Evolutionary conservation across 2,888 invertebrate genomes (phyloP), one percentile per base, ranked within the genome.

Genomic region (Limnephilus rhombicus): DNA sequence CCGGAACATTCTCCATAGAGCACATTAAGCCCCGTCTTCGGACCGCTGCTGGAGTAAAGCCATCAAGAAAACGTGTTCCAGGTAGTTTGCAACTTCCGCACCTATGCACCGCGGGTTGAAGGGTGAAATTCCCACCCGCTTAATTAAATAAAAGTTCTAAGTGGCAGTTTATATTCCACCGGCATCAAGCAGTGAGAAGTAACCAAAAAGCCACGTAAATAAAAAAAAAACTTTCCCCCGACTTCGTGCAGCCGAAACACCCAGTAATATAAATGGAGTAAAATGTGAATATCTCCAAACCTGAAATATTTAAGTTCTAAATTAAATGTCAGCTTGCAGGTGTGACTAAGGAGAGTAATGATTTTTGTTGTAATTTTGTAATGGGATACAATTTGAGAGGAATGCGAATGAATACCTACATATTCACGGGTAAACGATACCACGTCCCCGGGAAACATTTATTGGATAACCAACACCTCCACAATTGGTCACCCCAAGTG

Each of bases 121-220:
- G 80, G 34, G 45, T 45, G 37, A 24, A 24, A 37, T 45, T 81
- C 45, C 82, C 90, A 37, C 31, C 41, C 45, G 82, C 83, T 91
- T 91, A 91, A 91, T 91, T 91, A 89, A 91, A 91, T 91, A 91
- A 89, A 91, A 91, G 45, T 91, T 91, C 34, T 53, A 91, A 91
- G 68, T 41, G 49, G 89, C 89, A 80, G 83, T 91, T 89, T 91
- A 83, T 34, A 89, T 89, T 91, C 91, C 49, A 81, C 53, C 80
- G 34, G 88, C 88, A 88, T 88, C 41, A 88, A 34, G 68, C 68
- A 68, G 49, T 80, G 49, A 86, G 37, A 37, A 83, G 37, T 83
- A 37, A 34, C 37, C 83, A 41, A 34, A 83, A 68, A 37, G 37
- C 83, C 34, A 83, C 83, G 24, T 37, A 83, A 83, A 83, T 83